phyloP scores from a whole-genome alignment of 1,140 invertebrate genomes.

The Myzus persicae region DNA sequence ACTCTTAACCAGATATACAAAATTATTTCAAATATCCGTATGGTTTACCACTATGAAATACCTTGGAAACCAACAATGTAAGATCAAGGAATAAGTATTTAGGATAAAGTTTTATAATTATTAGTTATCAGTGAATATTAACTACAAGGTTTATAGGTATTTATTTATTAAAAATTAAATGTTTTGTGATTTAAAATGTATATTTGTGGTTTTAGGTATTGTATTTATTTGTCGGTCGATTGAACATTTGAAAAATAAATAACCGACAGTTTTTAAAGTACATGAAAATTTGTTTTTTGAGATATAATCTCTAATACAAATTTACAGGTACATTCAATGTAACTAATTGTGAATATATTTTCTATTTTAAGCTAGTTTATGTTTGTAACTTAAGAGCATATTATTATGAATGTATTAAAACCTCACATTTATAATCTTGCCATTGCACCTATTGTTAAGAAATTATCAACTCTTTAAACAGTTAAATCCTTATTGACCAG shows the following conservation, averaged over 20 bases:
- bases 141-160: neutral
- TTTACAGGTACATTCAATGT: neutral
- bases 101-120: too few relatives aligned
- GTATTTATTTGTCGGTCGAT: neutral
- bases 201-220: slow-evolving; percentile 34
- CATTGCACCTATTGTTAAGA: neutral
- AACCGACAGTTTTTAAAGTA: neutral
- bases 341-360: slow-evolving; percentile 19
- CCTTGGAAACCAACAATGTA: neutral
- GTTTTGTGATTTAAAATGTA: neutral
- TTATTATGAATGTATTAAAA: slow-evolving; percentile 38
- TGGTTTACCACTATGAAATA: neutral
- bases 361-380: slow-evolving; percentile 20
- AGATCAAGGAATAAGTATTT: too few relatives aligned
- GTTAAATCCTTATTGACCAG: neutral
- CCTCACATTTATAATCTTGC: slow-evolving; percentile 10
- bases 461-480: neutral
- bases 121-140: neutral
- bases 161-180: slow-evolving; percentile 2
- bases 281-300: neutral
- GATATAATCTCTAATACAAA: neutral
- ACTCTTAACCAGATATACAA: neutral
- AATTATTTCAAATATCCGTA: neutral
- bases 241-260: neutral
- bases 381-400: neutral